Conservation (phyloP, 2,888 invertebrate species). For the Chloromyia formosa region DNA sequence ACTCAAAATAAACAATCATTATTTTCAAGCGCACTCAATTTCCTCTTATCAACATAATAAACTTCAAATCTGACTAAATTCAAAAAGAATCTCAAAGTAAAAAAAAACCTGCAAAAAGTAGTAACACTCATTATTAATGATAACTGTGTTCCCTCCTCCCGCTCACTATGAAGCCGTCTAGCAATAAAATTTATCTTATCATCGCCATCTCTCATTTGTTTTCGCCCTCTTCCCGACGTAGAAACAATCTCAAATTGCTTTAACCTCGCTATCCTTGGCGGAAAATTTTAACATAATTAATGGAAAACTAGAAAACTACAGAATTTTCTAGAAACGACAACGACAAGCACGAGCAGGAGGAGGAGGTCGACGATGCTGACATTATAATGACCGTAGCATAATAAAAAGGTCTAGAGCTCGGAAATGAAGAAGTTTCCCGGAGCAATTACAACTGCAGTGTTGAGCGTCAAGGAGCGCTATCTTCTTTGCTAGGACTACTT, state of each 20-base stretch:
- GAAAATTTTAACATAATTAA: constrained; percentile 19
- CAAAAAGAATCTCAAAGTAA: too few relatives aligned
- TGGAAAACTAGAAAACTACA: constrained; percentile 9
- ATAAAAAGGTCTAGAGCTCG: not conserved
- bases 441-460: constrained; percentile 15
- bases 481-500: not conserved
- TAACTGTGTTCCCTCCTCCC: too few relatives aligned
- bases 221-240: not conserved
- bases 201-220: not conserved
- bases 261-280: not conserved
- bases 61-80: too few relatives aligned
- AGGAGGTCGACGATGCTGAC: not conserved
- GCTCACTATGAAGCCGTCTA: too few relatives aligned
- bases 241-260: not conserved
- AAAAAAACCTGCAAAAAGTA: too few relatives aligned
- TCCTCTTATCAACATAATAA: too few relatives aligned
- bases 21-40: too few relatives aligned
- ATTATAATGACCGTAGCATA: constrained; percentile 13
- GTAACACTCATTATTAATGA: too few relatives aligned
- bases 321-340: not conserved
- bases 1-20: too few relatives aligned
- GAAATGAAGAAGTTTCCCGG: constrained; percentile 24
- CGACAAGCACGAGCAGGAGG: too few relatives aligned
- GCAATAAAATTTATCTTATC: not conserved
- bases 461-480: not conserved